Percentiles rank a stretch among this genome's conserved stretches.
Evolutionary conservation across 2,888 invertebrate species (phyloP).

Genomic region (Pogonocherus hispidulus): DNA sequence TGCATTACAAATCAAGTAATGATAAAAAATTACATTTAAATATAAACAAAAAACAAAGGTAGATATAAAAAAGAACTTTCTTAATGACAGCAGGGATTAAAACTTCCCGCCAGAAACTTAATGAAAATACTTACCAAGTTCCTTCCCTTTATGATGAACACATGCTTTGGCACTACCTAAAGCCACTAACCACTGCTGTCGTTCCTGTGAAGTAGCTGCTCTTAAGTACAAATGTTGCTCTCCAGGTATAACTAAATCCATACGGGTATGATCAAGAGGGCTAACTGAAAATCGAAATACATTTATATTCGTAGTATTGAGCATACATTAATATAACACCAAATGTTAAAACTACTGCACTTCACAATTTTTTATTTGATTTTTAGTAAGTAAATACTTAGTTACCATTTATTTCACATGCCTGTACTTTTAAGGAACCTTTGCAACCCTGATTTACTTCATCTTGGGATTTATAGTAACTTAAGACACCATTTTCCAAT

Average conservation of each 20-base stretch:
- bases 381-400: not conserved
- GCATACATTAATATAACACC: no score
- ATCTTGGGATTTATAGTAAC: conserved; percentile 86
- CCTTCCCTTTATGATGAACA: conserved; percentile 58
- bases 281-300: conserved; percentile 72
- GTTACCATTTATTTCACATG: conserved; percentile 86
- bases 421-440: conserved; percentile 85
- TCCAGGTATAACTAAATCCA: conserved; percentile 85
- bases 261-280: conserved; percentile 77
- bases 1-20: no score
- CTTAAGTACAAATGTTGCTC: conserved; percentile 86
- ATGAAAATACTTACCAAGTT: conserved; percentile 47
- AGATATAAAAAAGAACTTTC: no score
- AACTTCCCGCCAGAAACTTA: no score
- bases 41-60: no score
- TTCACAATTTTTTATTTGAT: not conserved
- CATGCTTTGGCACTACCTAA: conserved; percentile 83
- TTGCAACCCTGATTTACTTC: conserved; percentile 87
- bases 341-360: no score
- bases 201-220: conserved; percentile 82
- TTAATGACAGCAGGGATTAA: no score
- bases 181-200: conserved; percentile 87
- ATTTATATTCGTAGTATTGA: no score
- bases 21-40: no score
- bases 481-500: conserved; percentile 82